Conservation (phyloP, 2,797 vertebrate species). For the Sus cebifrons region DNA sequence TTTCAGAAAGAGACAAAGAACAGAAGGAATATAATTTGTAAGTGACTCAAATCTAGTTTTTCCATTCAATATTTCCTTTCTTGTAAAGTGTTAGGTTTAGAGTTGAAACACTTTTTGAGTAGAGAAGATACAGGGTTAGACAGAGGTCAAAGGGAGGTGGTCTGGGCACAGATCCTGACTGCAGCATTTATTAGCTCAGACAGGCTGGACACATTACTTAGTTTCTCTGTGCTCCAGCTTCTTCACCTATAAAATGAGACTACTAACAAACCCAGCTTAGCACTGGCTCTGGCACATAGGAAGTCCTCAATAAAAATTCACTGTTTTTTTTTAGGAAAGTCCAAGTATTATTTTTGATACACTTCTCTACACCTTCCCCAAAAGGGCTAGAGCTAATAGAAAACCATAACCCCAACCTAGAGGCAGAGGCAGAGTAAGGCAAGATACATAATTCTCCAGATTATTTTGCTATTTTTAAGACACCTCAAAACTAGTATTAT, state of each 20-base stretch:
- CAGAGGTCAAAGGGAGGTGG: not conserved
- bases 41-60: not conserved
- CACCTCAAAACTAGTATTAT: not conserved
- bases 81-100: not conserved
- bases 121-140: not conserved
- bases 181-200: not conserved
- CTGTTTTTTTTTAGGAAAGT: not conserved
- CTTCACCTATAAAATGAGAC: not conserved
- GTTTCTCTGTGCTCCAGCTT: not conserved
- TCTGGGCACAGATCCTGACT: not conserved
- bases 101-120: not conserved
- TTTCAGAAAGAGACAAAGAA: slow-evolving; percentile 58
- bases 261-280: not conserved
- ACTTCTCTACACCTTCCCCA: not conserved
- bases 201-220: not conserved
- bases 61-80: slow-evolving; percentile 33
- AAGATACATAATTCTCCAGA: not conserved
- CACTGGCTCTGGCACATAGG: not conserved
- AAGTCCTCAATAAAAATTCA: slow-evolving; percentile 30
- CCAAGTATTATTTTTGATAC: not conserved
- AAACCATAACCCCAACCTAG: not conserved
- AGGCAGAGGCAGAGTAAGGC: not conserved
- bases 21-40: slow-evolving; percentile 40
- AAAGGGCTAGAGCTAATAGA: slow-evolving; percentile 20
- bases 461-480: not conserved